Conservation (phyloP, 2,797 vertebrate genomes). For the Protosalanx chinensis region DNA sequence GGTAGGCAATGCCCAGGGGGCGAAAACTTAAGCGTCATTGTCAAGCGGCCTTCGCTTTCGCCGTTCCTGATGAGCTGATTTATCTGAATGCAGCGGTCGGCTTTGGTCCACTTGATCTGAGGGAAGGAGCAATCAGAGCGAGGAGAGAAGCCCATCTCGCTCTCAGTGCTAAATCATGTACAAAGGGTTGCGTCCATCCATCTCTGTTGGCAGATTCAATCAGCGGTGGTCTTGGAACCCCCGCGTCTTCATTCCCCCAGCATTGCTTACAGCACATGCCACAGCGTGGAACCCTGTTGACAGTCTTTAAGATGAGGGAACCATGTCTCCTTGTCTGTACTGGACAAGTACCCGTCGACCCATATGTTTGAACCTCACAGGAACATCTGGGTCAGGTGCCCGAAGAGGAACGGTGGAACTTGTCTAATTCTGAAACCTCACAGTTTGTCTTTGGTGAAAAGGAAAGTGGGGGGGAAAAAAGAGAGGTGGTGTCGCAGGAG, state of each 20-base stretch:
- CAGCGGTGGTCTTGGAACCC: background rate
- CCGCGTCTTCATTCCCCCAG: constrained; percentile 16
- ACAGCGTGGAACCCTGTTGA: constrained; percentile 1
- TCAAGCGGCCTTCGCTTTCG: constrained; percentile 23
- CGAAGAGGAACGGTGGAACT: background rate
- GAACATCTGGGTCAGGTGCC: background rate
- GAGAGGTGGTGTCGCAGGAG: background rate
- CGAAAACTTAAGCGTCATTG: constrained; percentile 23
- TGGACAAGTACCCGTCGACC: background rate
- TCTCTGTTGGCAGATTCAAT: constrained; percentile 5
- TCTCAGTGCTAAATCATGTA: constrained; percentile 53
- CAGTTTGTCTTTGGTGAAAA: background rate
- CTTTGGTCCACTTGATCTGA: constrained; percentile 45
- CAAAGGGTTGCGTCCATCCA: constrained; percentile 10
- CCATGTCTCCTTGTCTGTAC: background rate
- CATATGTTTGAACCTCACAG: background rate
- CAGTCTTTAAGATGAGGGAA: background rate
- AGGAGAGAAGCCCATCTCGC: constrained; percentile 37
- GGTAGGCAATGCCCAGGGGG: constrained; percentile 3
- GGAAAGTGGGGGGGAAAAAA: background rate
- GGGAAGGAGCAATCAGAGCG: constrained; percentile 41
- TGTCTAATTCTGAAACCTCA: background rate
- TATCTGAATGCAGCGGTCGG: constrained; percentile 24
- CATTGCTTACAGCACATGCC: constrained; percentile 14
- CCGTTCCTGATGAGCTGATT: constrained; percentile 35